phyloP scores from a whole-genome alignment of 1,140 invertebrate genomes.

The Akabosia matsudoensis region DNA sequence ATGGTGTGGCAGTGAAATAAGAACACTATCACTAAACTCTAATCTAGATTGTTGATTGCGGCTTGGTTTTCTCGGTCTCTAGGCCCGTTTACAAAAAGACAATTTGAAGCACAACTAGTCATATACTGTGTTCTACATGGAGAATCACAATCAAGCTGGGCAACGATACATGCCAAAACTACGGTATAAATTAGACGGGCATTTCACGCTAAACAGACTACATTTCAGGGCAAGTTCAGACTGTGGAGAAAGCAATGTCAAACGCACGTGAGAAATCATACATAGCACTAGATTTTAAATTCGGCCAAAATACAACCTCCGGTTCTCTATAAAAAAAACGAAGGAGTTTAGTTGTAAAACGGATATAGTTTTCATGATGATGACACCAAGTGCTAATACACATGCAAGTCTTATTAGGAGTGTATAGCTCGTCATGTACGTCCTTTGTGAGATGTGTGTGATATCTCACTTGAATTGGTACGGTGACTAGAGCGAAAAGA shows the following conservation, averaged over 20 bases:
- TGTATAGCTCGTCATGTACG: neutral
- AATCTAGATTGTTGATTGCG: neutral
- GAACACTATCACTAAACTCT: neutral
- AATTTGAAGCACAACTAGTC: neutral
- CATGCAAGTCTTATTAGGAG: neutral
- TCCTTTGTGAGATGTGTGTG: neutral
- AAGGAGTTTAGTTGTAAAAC: neutral
- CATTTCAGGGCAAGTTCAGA: neutral
- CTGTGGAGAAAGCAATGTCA: conserved; percentile 25
- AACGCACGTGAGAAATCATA: conserved; percentile 44
- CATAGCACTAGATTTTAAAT: conserved; percentile 26
- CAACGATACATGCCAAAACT: too few relatives aligned
- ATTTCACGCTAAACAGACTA: neutral
- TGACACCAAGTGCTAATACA: neutral
- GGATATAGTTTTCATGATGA: neutral
- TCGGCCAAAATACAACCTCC: neutral
- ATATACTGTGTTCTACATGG: neutral
- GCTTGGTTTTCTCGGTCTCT: neutral
- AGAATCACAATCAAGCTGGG: too few relatives aligned
- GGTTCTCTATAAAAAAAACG: too few relatives aligned
- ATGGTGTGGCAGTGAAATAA: neutral
- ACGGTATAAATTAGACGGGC: too few relatives aligned
- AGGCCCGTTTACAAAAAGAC: neutral
- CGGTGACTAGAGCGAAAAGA: neutral
- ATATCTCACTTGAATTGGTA: neutral